phyloP scores from a whole-genome alignment of 1,140 invertebrate genomes.

The Brachionus rubens region DNA sequence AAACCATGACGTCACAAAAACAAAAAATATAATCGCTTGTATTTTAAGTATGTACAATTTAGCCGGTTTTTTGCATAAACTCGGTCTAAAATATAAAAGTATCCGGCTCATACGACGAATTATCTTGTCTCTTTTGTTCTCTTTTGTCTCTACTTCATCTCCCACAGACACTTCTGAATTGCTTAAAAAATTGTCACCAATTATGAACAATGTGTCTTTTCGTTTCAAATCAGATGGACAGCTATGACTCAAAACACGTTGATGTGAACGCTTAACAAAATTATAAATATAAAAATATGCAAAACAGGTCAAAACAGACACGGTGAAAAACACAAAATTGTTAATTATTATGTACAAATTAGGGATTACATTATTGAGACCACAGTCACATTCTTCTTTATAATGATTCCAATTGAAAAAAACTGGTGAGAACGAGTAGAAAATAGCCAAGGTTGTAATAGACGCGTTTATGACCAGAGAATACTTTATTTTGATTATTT shows the following conservation, averaged over 20 bases:
- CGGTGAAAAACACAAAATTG: background rate
- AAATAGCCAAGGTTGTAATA: background rate
- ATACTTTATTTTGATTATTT: constrained; percentile 8
- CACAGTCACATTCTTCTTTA: background rate
- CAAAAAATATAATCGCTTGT: constrained; percentile 10
- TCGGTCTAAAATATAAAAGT: too few species aligned
- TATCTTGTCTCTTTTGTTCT: background rate
- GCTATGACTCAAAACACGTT: background rate
- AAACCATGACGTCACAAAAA: constrained; percentile 33
- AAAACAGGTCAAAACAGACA: background rate
- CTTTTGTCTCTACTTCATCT: too few species aligned
- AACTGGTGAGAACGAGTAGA: background rate
- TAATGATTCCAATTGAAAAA: constrained; percentile 8
- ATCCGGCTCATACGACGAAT: background rate
- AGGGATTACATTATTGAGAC: background rate
- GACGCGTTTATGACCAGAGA: background rate
- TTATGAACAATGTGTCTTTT: constrained; percentile 21
- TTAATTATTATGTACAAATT: background rate
- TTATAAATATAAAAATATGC: constrained; percentile 21
- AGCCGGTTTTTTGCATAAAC: background rate
- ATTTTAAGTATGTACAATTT: constrained; percentile 10
- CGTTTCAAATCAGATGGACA: background rate
- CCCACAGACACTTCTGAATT: constrained; percentile 14
- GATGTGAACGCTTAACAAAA: constrained; percentile 10
- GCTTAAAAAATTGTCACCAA: constrained; percentile 1